Evolutionary conservation across 1,140 invertebrate species (phyloP), one percentile per base, ranked within the genome.

Genomic region (Polypedilum vanderplanki): DNA sequence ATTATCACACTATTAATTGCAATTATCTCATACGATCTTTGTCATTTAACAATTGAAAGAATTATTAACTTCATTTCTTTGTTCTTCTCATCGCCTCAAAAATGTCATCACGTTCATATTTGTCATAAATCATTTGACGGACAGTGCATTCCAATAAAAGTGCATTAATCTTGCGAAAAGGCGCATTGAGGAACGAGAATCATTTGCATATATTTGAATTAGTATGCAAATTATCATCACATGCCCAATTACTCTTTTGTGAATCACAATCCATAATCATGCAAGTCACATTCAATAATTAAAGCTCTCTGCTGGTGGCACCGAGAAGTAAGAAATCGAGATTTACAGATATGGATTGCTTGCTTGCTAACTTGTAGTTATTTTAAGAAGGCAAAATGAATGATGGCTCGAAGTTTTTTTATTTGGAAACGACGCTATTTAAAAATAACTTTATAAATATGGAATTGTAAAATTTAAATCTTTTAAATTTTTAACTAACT

Each of bases 241-340:
- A 46, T 57, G 12, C 46, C 12, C 4, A 4, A 57, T 57, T 57
- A 57, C 24, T 33, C 24, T 33, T 33, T 33, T 46, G 15, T 57
- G 46, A 57, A 57, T 57, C 46, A 57, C 15, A 57, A 57, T 33
- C 24, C 46, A 57, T 57, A 57, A 57, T 33, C 24, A 57, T 57
- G 46, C 46, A 57, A 57, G 46, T 57, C 46, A 57, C 46, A 57
- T 12, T n/a, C n/a, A n/a, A n/a, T 57, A 57, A 57, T 57, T 57
- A 57, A 57, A n/a, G 12, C 15, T 57, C 46, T 57, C 12, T 57
- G 24, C 24, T 33, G 24, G 24, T 33, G 24, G 24, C 24, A 33
- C 24, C 24, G 5, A 33, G 24, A 33, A 33, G 24, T 33, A 33
- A 33, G 5, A 33, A 33, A 33, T 33, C 5, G 2, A 33, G 1